Evolutionary conservation across 1,140 invertebrate genomes (phyloP).

Genomic region (Coenobita brevimanus): DNA sequence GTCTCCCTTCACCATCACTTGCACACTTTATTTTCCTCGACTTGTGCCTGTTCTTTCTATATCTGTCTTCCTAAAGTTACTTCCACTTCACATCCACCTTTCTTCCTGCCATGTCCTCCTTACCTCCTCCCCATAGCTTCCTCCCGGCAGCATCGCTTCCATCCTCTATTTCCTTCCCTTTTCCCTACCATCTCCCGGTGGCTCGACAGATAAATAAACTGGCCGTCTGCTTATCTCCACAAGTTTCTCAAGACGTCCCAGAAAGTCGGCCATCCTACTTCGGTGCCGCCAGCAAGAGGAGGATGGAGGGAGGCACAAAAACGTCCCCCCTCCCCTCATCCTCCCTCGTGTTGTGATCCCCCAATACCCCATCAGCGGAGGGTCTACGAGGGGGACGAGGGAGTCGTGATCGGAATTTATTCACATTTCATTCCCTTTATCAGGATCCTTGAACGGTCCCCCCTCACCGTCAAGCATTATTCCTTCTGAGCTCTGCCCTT

Average conservation of each 20-base stretch:
- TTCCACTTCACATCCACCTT: too few species aligned
- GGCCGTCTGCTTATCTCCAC: conserved; percentile 62
- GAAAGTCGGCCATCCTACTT: conserved; percentile 41
- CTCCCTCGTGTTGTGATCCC: too few species aligned
- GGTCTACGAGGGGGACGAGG: too few species aligned
- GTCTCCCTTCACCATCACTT: too few species aligned
- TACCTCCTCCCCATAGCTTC: background rate
- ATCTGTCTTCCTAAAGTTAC: too few species aligned
- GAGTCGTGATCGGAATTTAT: conserved; percentile 25
- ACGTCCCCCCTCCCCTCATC: too few species aligned
- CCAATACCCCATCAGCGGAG: too few species aligned
- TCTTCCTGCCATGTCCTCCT: background rate
- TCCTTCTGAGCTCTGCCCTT: too few species aligned
- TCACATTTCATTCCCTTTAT: conserved; percentile 21
- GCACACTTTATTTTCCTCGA: too few species aligned
- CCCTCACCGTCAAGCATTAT: background rate
- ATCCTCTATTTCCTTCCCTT: conserved; percentile 8
- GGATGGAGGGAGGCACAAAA: background rate
- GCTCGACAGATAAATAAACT: conserved; percentile 55
- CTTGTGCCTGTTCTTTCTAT: too few species aligned
- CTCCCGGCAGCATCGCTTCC: background rate
- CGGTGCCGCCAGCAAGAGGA: background rate
- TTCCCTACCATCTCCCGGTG: background rate
- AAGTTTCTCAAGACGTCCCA: conserved; percentile 60
- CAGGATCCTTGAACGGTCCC: background rate